phyloP scores from a whole-genome alignment of 2,888 invertebrate species.

The Lasioglossum lativentre region DNA sequence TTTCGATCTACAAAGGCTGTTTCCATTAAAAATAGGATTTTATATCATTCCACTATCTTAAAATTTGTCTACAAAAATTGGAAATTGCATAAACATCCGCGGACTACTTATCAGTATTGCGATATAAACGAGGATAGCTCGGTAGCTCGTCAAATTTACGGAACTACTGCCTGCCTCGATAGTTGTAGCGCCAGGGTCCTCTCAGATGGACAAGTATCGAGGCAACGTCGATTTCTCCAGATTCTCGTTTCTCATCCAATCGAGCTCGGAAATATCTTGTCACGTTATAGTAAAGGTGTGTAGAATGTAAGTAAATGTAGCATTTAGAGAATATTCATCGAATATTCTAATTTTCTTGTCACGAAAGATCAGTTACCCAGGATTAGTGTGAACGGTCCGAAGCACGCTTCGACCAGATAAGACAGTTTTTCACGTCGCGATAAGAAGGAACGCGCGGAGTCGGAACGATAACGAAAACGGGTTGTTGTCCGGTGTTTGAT shows the following conservation, averaged over 20 bases:
- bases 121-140: too few relatives aligned
- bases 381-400: not conserved
- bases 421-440: not conserved
- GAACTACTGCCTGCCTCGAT: too few relatives aligned
- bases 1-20: too few relatives aligned
- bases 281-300: not conserved
- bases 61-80: too few relatives aligned
- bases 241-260: not conserved
- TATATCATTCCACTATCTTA: too few relatives aligned
- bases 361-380: not conserved
- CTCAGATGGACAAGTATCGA: not conserved
- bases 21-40: too few relatives aligned
- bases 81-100: too few relatives aligned
- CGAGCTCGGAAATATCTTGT: not conserved
- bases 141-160: too few relatives aligned
- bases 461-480: too few relatives aligned
- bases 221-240: not conserved
- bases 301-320: not conserved
- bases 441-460: too few relatives aligned
- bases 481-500: too few relatives aligned
- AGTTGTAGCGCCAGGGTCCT: not conserved
- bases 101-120: not conserved
- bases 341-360: not conserved
- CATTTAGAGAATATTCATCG: too few relatives aligned
- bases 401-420: not conserved